phyloP scores from a whole-genome alignment of 2,113 vertebrate genomes.

The Polypterus senegalus region DNA sequence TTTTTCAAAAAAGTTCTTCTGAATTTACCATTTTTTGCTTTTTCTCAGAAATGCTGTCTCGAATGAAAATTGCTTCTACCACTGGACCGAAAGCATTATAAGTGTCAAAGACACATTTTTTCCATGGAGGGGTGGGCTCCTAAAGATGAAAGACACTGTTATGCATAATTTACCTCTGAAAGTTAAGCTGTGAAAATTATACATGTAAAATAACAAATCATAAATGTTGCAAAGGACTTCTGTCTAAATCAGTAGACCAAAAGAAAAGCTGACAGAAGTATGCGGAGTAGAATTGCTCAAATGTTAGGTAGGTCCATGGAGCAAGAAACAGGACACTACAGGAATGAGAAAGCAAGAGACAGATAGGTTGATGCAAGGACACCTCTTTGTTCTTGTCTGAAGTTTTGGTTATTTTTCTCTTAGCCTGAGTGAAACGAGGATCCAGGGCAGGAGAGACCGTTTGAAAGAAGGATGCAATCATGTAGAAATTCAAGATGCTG shows the following conservation, averaged over 20 bases:
- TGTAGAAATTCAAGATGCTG: constrained; percentile 43
- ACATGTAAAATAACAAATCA: background rate
- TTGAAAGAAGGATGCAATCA: constrained; percentile 51
- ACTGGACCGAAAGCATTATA: constrained; percentile 39
- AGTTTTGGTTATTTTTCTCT: constrained; percentile 29
- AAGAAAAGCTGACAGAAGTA: too few species aligned
- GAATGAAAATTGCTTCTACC: constrained; percentile 25
- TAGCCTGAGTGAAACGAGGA: constrained; percentile 39
- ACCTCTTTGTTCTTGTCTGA: constrained; percentile 29
- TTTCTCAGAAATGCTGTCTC: too few species aligned
- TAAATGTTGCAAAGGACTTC: background rate
- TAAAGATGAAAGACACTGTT: constrained; percentile 14
- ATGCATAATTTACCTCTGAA: background rate
- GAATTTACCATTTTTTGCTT: too few species aligned
- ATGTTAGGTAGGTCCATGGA: background rate
- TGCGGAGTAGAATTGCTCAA: background rate
- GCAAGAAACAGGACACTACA: background rate
- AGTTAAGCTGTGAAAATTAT: background rate
- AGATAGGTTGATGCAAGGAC: background rate
- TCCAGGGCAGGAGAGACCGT: constrained; percentile 49
- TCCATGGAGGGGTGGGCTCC: constrained; percentile 41
- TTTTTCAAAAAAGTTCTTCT: too few species aligned
- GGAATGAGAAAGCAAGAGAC: background rate
- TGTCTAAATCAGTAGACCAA: background rate
- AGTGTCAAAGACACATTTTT: constrained; percentile 41